A percentile compares a stretch with the other conserved stretches of the same genome.
These are phyloP conservation scores for Tiliqua scincoides DNA, from an alignment of 2,113 vertebrate genomes.

Conservation along the genomic window DNA sequence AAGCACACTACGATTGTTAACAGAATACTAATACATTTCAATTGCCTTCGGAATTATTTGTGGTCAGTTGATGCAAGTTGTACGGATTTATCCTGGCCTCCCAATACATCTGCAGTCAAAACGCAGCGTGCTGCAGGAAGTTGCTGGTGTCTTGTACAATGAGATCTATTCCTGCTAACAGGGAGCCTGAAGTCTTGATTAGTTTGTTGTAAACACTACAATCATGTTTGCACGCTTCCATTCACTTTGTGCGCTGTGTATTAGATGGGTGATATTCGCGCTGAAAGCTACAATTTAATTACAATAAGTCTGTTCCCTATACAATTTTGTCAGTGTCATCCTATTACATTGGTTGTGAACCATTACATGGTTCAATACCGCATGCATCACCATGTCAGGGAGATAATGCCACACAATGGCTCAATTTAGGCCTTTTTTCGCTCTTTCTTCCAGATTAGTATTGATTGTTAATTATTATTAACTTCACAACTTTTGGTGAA, in stretches of 20 bases:
- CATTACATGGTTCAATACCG: constrained; percentile 47
- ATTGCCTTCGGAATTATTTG: constrained; percentile 46
- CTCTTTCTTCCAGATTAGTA: constrained; percentile 52
- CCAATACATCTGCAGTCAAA: constrained; percentile 17
- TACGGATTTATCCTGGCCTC: constrained; percentile 3
- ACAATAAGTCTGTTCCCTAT: constrained; percentile 57
- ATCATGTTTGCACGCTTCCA: constrained; percentile 54
- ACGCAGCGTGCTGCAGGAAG: constrained; percentile 43
- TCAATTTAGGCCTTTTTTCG: constrained; percentile 39
- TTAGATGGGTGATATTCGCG: constrained; percentile 64
- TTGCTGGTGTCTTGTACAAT: constrained; percentile 43
- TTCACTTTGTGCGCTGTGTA: constrained; percentile 51
- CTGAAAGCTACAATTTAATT: constrained; percentile 69
- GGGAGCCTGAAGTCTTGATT: constrained; percentile 64
- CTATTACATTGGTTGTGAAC: constrained; percentile 56
- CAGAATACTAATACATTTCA: constrained; percentile 26
- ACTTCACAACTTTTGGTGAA: constrained; percentile 50
- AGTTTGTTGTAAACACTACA: constrained; percentile 65
- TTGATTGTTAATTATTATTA: constrained; percentile 56
- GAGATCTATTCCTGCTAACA: constrained; percentile 56
- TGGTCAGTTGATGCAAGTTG: constrained; percentile 21
- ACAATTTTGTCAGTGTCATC: constrained; percentile 59
- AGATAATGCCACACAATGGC: constrained; percentile 47
- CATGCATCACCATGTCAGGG: constrained; percentile 35
- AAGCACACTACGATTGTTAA: constrained; percentile 45